These are phyloP conservation scores for Pangasius sanitwongsei DNA, from an alignment of 2,797 vertebrate genomes.

Conservation along the genomic window DNA sequence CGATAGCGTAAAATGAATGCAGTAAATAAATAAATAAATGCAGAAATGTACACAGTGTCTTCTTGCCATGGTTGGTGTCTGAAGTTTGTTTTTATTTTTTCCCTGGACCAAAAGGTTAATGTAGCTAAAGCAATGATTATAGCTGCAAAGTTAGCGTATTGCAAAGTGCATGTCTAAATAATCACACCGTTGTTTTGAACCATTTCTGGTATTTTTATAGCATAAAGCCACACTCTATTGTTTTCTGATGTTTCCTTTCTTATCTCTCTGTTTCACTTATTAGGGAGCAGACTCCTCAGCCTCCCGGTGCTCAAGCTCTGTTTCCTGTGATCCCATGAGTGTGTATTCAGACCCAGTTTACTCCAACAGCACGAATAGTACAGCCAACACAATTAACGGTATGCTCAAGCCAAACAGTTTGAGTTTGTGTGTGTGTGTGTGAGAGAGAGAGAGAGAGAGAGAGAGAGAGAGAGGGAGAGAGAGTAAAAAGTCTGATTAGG, in stretches of 20 bases:
- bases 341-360: constrained; percentile 65
- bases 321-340: constrained; percentile 65
- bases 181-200: not conserved
- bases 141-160: not conserved
- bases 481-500: not conserved
- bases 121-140: not conserved
- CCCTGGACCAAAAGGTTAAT: not conserved
- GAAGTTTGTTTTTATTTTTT: not conserved
- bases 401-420: constrained; percentile 58
- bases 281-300: constrained; percentile 71
- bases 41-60: not conserved
- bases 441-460: not conserved
- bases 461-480: not conserved
- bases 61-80: not conserved
- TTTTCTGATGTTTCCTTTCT: not conserved
- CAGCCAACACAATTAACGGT: constrained; percentile 67
- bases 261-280: constrained; percentile 49
- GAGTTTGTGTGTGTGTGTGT: not conserved
- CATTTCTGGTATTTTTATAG: not conserved
- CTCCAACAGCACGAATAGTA: constrained; percentile 55
- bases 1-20: not conserved
- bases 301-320: constrained; percentile 42
- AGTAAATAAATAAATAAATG: no score
- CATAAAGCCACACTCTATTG: not conserved
- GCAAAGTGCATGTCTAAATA: not conserved